Conservation (phyloP, 1,140 invertebrate genomes). For the Heliconius himera region DNA sequence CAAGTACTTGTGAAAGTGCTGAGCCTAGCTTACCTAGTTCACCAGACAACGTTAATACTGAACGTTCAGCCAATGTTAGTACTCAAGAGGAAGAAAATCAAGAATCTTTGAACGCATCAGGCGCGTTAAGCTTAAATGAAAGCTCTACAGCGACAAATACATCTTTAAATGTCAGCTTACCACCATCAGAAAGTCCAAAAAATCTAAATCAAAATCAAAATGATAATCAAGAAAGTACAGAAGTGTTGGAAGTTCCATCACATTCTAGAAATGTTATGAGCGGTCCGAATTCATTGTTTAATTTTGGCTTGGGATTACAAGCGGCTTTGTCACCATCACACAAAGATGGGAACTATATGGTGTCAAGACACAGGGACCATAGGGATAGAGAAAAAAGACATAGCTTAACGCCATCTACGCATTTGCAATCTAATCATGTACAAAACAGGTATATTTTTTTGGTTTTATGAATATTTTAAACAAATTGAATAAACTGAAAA, state of each 20-base stretch:
- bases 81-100: conserved; percentile 44
- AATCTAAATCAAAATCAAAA: conserved; percentile 46
- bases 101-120: conserved; percentile 64
- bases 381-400: conserved; percentile 84
- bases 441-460: conserved; percentile 69
- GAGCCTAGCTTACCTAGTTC: conserved; percentile 75
- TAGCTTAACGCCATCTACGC: conserved; percentile 85
- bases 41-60: conserved; percentile 65
- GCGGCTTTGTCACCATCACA: conserved; percentile 70
- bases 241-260: conserved; percentile 56
- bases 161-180: conserved; percentile 69
- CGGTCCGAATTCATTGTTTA: conserved; percentile 66
- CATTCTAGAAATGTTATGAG: conserved; percentile 58
- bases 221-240: conserved; percentile 53
- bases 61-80: conserved; percentile 44
- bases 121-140: conserved; percentile 66
- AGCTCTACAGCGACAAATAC: conserved; percentile 76
- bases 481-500: too few relatives aligned
- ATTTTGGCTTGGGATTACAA: conserved; percentile 68
- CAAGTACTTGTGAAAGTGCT: conserved; percentile 75
- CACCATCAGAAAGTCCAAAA: conserved; percentile 68
- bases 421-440: conserved; percentile 73
- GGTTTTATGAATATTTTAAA: not conserved
- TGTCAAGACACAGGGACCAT: conserved; percentile 69
- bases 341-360: conserved; percentile 63